Evolutionary conservation across 2,797 vertebrate species (phyloP), one percentile per base, ranked within the genome.

Genomic region (Gambelia wislizenii): DNA sequence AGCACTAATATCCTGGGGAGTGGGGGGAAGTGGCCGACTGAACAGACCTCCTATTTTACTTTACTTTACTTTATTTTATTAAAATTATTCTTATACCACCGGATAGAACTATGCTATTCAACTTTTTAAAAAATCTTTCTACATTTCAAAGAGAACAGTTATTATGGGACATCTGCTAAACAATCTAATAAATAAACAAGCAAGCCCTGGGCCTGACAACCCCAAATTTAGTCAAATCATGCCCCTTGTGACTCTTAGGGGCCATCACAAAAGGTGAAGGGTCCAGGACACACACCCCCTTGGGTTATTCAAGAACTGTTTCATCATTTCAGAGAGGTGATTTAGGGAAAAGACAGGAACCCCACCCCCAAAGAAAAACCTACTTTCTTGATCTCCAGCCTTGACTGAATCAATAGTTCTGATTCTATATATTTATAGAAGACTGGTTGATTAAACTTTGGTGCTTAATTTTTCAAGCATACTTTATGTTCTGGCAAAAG

Each of bases 401-500:
- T 22, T 74, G 44, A 47, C 39, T 61, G 82, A 81, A 87, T 81
- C 86, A 81, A 56, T 87, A 72, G 52, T 81, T 81, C 27, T 47
- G 27, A 82, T 82, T 47, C 79, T 36, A 59, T 74, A 47, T 59
- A 8, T 87, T 80, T 56, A 72, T 72, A 22, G 27, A 74, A 81
- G 78, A 70, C 42, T 59, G 33, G 22, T 54, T 47, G 54, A n/a
- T 2, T 59, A 74, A 59, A 74, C 36, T 6, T 47, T 52, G 54
- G 20, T 87, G 85, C 36, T 79, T 52, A 87, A 47, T 79, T 79
- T 69, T 52, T 69, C 33, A 67, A 52, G 20, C 33, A 25, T 67
- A 67, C 52, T 69, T 49, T 39, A 54, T 69, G 16, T 36, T 2
- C 76, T 52, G 76, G 44, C 27, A 47, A 87, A 70, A 27, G n/a